Evolutionary conservation across 1,140 invertebrate species (phyloP).

Genomic region (Drosophila orosa): DNA sequence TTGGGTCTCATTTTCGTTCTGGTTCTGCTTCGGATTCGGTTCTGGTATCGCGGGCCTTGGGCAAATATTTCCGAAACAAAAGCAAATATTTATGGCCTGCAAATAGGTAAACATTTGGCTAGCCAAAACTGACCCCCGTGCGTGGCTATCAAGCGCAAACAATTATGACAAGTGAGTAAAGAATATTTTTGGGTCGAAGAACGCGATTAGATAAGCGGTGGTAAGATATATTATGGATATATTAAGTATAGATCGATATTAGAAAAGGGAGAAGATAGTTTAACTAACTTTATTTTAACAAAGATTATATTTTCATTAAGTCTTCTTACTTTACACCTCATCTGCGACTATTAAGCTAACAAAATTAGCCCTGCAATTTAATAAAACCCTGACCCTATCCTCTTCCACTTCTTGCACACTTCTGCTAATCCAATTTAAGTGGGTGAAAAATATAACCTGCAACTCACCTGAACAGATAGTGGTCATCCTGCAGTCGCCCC

Average conservation of each 20-base stretch:
- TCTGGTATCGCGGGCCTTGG: slow-evolving; percentile 6
- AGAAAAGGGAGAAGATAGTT: not conserved
- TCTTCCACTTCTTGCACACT: not conserved
- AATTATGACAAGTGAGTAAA: slow-evolving; percentile 31
- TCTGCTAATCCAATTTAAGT: slow-evolving; percentile 2
- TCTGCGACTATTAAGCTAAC: not conserved
- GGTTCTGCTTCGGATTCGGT: slow-evolving; percentile 2
- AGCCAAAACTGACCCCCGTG: slow-evolving; percentile 28
- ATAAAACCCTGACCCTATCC: not conserved
- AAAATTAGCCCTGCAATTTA: not conserved
- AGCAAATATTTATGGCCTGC: slow-evolving; percentile 67
- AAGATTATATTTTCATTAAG: not conserved
- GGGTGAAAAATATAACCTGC: not conserved
- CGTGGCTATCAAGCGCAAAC: slow-evolving; percentile 6
- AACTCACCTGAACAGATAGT: slow-evolving; percentile 80
- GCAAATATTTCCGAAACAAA: slow-evolving; percentile 32
- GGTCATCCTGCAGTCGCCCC: slow-evolving; percentile 72
- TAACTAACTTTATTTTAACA: not conserved
- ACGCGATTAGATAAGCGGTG: slow-evolving; percentile 58
- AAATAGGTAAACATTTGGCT: slow-evolving; percentile 65
- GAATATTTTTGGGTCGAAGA: not conserved
- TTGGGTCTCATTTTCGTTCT: slow-evolving; percentile 1
- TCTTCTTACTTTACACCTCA: not conserved
- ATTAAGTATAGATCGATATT: not conserved
- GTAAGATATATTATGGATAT: not conserved